Conservation (phyloP, 2,888 invertebrate species). For the Cheilosia impressa region DNA sequence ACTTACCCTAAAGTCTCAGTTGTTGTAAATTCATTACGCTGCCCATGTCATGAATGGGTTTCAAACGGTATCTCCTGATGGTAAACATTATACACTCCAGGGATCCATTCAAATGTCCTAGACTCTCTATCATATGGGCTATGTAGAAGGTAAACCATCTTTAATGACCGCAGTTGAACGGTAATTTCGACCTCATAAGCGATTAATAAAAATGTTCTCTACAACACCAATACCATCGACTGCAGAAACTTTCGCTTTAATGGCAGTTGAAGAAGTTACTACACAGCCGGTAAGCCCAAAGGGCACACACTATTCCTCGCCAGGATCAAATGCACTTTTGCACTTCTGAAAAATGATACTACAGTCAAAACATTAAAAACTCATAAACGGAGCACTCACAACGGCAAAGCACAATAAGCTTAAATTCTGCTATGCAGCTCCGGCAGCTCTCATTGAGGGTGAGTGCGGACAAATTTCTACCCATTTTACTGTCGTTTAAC, state of each 20-base stretch:
- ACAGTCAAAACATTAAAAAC: slow-evolving; percentile 66
- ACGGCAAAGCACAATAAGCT: slow-evolving; percentile 46
- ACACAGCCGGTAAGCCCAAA: slow-evolving; percentile 37
- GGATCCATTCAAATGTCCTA: slow-evolving; percentile 23
- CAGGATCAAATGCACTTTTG: slow-evolving; percentile 50
- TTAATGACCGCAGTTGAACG: slow-evolving; percentile 54
- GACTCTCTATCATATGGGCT: neutral
- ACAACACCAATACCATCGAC: slow-evolving; percentile 32
- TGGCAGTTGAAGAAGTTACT: slow-evolving; percentile 59
- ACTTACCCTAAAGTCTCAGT: too few species aligned
- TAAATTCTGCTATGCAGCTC: slow-evolving; percentile 7
- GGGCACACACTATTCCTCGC: slow-evolving; percentile 27
- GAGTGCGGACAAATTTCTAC: slow-evolving; percentile 41
- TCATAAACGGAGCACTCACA: slow-evolving; percentile 52
- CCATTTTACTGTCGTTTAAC: slow-evolving; percentile 53
- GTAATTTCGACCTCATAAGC: slow-evolving; percentile 56
- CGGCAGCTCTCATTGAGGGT: slow-evolving; percentile 16
- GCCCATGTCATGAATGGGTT: slow-evolving; percentile 15
- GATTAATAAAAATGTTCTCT: slow-evolving; percentile 56
- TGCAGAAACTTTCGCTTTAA: slow-evolving; percentile 41
- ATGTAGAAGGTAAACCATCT: slow-evolving; percentile 41
- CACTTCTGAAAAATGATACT: slow-evolving; percentile 57
- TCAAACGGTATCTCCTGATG: slow-evolving; percentile 1
- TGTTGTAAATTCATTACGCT: neutral
- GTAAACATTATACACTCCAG: slow-evolving; percentile 2